Evolutionary conservation across 2,888 invertebrate species (phyloP).

Genomic region (Galeopsomyia nigrocyanea): DNA sequence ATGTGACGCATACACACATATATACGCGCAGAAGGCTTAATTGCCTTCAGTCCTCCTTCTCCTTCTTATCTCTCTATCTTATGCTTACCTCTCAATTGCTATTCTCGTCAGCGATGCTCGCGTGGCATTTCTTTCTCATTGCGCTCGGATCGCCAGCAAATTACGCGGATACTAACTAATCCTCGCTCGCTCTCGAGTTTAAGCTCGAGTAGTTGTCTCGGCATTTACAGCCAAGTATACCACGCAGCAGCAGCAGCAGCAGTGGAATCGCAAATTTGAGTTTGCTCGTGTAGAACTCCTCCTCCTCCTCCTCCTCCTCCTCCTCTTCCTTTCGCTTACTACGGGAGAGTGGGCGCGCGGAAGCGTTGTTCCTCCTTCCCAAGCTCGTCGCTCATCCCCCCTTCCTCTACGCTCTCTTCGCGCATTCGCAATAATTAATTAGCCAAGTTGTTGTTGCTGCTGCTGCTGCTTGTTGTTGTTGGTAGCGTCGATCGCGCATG

Average conservation of each 20-base stretch:
- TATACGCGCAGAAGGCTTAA: constrained; percentile 17
- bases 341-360: too few species aligned
- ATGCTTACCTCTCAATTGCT: neutral
- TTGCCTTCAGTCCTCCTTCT: constrained; percentile 6
- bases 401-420: neutral
- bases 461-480: neutral
- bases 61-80: neutral
- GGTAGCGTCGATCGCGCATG: neutral
- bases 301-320: constrained; percentile 1
- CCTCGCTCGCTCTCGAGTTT: too few species aligned
- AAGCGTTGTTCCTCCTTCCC: neutral
- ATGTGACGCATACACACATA: too few species aligned
- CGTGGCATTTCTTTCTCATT: too few species aligned
- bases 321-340: neutral
- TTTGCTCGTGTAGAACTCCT: constrained; percentile 22
- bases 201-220: too few species aligned
- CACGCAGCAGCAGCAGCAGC: neutral
- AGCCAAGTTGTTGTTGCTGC: constrained; percentile 37
- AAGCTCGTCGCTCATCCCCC: neutral
- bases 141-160: too few species aligned
- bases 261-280: constrained; percentile 21
- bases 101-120: too few species aligned
- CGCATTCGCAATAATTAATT: constrained; percentile 47
- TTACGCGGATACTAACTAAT: too few species aligned
- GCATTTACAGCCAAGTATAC: neutral